These are phyloP conservation scores for Thymelicus sylvestris DNA, from an alignment of 2,888 invertebrate species.

Conservation along the genomic window DNA sequence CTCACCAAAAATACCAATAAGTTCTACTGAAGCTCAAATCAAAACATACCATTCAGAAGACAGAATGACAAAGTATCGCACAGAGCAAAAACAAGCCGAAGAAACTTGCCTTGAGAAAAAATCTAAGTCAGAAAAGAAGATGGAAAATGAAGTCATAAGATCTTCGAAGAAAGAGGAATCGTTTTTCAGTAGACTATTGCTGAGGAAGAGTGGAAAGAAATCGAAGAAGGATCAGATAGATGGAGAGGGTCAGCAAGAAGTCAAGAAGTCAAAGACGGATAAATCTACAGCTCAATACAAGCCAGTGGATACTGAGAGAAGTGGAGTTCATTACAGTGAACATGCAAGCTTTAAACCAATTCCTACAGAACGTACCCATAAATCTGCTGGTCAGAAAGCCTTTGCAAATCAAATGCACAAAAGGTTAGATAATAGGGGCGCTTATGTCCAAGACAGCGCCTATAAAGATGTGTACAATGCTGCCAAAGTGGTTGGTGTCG, in stretches of 20 bases:
- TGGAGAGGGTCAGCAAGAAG: conserved; percentile 70
- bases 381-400: conserved; percentile 76
- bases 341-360: conserved; percentile 64
- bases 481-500: conserved; percentile 75
- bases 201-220: conserved; percentile 89
- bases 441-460: conserved; percentile 78
- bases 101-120: conserved; percentile 80
- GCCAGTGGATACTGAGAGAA: conserved; percentile 65
- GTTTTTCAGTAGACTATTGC: conserved; percentile 87
- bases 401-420: conserved; percentile 82
- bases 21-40: conserved; percentile 50
- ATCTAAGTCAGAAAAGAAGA: conserved; percentile 77
- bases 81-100: conserved; percentile 73
- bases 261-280: conserved; percentile 72
- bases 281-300: conserved; percentile 68
- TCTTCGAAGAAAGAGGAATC: conserved; percentile 83
- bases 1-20: conserved; percentile 59
- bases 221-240: conserved; percentile 84
- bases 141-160: conserved; percentile 78
- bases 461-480: conserved; percentile 79
- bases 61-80: conserved; percentile 64
- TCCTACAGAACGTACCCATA: conserved; percentile 74
- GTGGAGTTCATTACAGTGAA: conserved; percentile 54
- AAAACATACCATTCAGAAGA: conserved; percentile 66
- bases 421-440: conserved; percentile 79